A percentile compares a stretch with the other conserved stretches of the same genome.
phyloP scores from a whole-genome alignment of 2,113 vertebrate species.

The Heloderma charlesbogerti region DNA sequence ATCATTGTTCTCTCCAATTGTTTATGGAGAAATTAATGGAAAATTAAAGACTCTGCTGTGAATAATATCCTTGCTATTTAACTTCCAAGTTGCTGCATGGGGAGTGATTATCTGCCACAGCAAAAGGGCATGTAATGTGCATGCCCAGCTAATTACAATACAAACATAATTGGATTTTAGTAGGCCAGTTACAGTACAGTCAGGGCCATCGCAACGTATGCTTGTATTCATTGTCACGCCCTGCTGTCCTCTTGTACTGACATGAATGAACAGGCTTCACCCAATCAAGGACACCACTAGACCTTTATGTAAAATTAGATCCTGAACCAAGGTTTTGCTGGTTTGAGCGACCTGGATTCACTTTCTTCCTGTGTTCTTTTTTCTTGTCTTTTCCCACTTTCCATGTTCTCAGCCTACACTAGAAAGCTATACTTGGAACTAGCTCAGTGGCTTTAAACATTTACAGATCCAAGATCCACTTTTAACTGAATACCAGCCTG shows the following conservation, averaged over 20 bases:
- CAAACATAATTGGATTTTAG: slow-evolving; percentile 14
- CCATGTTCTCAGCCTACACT: not conserved
- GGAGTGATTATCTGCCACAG: not conserved
- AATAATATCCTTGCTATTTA: slow-evolving; percentile 15
- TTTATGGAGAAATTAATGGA: slow-evolving; percentile 24
- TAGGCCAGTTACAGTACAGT: not conserved
- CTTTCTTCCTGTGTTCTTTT: not conserved
- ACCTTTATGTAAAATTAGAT: not conserved
- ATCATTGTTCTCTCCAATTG: not conserved
- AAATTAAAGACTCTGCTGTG: slow-evolving; percentile 12
- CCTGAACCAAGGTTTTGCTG: not conserved
- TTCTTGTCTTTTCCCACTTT: not conserved
- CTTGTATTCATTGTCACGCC: not conserved
- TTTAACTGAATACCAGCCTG: not conserved
- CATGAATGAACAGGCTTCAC: not conserved
- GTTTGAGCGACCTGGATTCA: not conserved
- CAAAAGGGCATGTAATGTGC: not conserved
- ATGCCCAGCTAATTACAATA: not conserved
- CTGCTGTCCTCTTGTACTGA: not conserved
- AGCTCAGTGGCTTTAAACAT: not conserved
- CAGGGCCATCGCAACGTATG: not conserved
- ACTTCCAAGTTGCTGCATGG: slow-evolving; percentile 15
- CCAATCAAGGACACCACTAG: not conserved
- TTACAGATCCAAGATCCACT: not conserved
- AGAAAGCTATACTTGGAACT: no score